Conservation (phyloP, 2,888 invertebrate genomes). For the Ptilodon capucinus region DNA sequence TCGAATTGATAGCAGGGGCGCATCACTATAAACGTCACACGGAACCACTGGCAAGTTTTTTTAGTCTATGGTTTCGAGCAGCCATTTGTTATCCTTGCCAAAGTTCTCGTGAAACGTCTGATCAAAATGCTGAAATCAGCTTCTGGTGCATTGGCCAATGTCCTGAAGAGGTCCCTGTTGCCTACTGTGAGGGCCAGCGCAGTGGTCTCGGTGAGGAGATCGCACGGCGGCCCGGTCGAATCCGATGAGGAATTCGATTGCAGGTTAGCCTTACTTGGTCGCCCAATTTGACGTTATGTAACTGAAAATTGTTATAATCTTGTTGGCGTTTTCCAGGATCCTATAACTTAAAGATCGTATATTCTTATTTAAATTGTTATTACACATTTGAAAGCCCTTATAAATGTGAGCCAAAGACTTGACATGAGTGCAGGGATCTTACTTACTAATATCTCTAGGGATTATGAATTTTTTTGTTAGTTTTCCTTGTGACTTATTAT, state of each 20-base stretch:
- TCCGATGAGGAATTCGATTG: constrained; percentile 93
- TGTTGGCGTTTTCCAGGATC: constrained; percentile 13
- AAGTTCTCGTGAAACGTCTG: constrained; percentile 54
- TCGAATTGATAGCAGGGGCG: constrained; percentile 15
- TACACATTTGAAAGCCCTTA: background rate
- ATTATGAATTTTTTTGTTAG: background rate
- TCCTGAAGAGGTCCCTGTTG: constrained; percentile 64
- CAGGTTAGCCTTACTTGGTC: constrained; percentile 69
- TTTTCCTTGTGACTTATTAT: background rate
- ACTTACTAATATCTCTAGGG: background rate
- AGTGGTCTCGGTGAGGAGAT: constrained; percentile 52
- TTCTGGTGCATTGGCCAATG: constrained; percentile 65
- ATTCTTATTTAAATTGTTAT: background rate
- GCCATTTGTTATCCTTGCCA: constrained; percentile 73
- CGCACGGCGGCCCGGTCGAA: constrained; percentile 83
- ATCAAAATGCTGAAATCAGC: constrained; percentile 76
- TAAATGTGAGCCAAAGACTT: background rate
- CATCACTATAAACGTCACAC: constrained; percentile 34
- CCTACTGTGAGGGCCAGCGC: constrained; percentile 61
- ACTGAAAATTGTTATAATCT: constrained; percentile 51
- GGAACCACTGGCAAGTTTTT: constrained; percentile 29
- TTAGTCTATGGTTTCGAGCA: constrained; percentile 54
- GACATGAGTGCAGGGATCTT: too few species aligned
- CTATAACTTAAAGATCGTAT: background rate
- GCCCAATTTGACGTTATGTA: constrained; percentile 76